Conservation (phyloP, 1,140 invertebrate species). For the Parasteatoda tepidariorum region DNA sequence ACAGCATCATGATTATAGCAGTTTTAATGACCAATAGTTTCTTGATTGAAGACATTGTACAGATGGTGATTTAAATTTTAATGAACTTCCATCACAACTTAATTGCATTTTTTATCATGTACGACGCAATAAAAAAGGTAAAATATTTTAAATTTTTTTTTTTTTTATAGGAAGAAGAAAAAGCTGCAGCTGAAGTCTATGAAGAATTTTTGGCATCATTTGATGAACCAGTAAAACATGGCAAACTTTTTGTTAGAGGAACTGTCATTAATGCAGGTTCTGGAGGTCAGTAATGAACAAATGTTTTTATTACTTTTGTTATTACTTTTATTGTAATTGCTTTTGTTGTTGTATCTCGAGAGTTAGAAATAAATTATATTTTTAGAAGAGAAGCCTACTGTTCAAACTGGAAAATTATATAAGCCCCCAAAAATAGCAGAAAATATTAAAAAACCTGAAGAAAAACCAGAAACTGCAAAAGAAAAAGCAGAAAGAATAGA, state of each 20-base stretch:
- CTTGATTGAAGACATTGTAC: too few species aligned
- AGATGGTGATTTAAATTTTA: too few species aligned
- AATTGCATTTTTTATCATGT: too few species aligned
- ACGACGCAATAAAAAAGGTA: too few species aligned
- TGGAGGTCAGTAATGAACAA: constrained; percentile 76
- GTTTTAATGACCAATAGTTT: too few species aligned
- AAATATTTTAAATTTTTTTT: background rate
- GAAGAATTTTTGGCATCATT: constrained; percentile 98
- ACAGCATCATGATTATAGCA: too few species aligned
- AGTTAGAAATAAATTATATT: constrained; percentile 13
- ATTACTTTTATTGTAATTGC: background rate
- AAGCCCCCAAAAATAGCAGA: constrained; percentile 86
- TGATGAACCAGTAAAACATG: constrained; percentile 84
- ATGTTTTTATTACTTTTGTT: background rate
- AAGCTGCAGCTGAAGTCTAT: constrained; percentile 78
- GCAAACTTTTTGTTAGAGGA: constrained; percentile 96
- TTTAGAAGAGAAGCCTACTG: constrained; percentile 82
- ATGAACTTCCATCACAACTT: too few species aligned
- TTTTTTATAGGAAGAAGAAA: constrained; percentile 61
- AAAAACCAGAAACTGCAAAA: constrained; percentile 45
- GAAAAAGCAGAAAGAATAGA: constrained; percentile 69
- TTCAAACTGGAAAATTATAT: constrained; percentile 91
- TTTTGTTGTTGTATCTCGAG: background rate
- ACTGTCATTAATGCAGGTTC: constrained; percentile 95
- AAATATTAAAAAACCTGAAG: constrained; percentile 71